These are phyloP conservation scores for Germaria angustata DNA, from an alignment of 2,888 invertebrate genomes.

Conservation along the genomic window DNA sequence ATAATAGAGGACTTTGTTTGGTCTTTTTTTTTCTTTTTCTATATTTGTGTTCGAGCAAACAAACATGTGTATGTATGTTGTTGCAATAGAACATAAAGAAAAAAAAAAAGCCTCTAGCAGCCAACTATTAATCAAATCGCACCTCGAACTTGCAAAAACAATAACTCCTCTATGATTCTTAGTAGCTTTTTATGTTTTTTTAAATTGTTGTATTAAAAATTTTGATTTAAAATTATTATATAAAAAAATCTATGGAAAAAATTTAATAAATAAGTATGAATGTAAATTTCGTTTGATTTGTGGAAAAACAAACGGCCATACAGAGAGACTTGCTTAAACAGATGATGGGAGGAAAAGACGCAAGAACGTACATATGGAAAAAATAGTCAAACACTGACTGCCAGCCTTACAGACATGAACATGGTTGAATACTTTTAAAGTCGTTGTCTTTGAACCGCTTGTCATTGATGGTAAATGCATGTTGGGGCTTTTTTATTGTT, in stretches of 20 bases:
- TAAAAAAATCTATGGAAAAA: slow-evolving; percentile 19
- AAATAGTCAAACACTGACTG: slow-evolving; percentile 46
- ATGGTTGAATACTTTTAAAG: slow-evolving; percentile 58
- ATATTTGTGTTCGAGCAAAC: not conserved
- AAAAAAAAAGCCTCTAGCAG: slow-evolving; percentile 34
- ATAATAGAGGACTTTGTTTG: not conserved
- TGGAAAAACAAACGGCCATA: slow-evolving; percentile 21
- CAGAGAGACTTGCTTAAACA: not conserved
- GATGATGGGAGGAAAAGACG: not conserved
- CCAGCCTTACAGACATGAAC: slow-evolving; percentile 19
- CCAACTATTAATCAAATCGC: slow-evolving; percentile 65
- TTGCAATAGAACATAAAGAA: slow-evolving; percentile 26
- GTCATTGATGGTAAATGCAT: slow-evolving; percentile 63
- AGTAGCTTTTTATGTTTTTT: not conserved
- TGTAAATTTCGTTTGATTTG: slow-evolving; percentile 16
- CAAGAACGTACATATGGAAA: not conserved
- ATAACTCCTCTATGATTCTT: slow-evolving; percentile 50
- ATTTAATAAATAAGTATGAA: not conserved
- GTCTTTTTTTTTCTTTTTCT: not conserved
- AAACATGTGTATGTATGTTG: slow-evolving; percentile 14
- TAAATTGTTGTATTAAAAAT: slow-evolving; percentile 15
- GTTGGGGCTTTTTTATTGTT: slow-evolving; percentile 17
- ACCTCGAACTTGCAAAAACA: slow-evolving; percentile 67
- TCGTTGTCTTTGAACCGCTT: slow-evolving; percentile 65
- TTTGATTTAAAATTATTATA: slow-evolving; percentile 31